A percentile compares a stretch with the other conserved stretches of the same genome.
These are phyloP conservation scores for Palythoa caribaeorum DNA, from an alignment of 92 coral and sea anemone species.

Conservation along the genomic window DNA sequence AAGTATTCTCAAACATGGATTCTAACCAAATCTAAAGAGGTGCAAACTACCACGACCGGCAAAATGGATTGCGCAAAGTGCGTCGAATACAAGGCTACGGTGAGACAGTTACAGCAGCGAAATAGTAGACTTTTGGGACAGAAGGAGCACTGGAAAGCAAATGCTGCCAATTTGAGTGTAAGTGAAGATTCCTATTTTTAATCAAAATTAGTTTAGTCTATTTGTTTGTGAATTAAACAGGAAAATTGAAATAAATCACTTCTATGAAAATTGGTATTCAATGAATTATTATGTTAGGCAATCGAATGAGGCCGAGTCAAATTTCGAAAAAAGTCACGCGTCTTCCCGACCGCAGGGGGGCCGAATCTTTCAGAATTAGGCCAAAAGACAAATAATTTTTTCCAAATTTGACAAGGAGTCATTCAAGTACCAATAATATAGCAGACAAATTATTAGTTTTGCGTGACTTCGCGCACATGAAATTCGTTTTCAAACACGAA, in stretches of 20 bases:
- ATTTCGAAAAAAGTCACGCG: not conserved
- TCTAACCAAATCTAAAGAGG: not conserved
- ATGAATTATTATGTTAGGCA: not conserved
- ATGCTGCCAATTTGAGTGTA: not conserved
- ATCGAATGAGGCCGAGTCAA: no score
- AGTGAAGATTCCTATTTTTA: not conserved
- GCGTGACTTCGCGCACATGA: not conserved
- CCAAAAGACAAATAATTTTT: no score
- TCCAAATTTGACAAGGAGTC: no score
- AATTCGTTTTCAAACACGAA: no score
- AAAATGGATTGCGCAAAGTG: not conserved
- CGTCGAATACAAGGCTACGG: not conserved
- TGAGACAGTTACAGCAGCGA: conserved; percentile 1
- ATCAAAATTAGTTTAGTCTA: not conserved
- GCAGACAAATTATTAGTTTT: not conserved
- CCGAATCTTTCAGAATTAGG: no score
- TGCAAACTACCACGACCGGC: not conserved
- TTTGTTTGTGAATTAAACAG: not conserved
- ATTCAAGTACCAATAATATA: no score
- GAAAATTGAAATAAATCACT: not conserved
- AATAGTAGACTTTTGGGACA: not conserved
- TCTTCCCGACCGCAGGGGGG: no score
- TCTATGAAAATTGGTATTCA: not conserved
- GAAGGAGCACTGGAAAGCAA: not conserved
- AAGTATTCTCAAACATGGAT: not conserved